These are phyloP conservation scores for Synergus laeviventris DNA, from an alignment of 2,888 invertebrate species.

Conservation along the genomic window DNA sequence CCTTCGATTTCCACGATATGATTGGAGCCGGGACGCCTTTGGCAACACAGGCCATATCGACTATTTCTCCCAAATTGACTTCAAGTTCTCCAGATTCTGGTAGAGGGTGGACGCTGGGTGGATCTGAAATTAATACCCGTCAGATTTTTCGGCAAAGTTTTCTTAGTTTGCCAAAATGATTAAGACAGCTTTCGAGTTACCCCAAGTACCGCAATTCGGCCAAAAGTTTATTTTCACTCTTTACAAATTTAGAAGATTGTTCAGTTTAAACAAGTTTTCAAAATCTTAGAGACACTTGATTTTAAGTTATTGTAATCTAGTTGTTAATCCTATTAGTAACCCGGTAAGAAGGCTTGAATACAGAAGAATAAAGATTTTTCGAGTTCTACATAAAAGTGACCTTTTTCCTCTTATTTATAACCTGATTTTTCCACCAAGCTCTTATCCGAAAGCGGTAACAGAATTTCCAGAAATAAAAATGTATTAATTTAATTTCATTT, in stretches of 20 bases:
- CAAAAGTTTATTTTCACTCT: background rate
- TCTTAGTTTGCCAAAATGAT: background rate
- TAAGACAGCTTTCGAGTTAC: background rate
- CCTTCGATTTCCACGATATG: conserved; percentile 83
- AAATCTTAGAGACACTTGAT: too few species aligned
- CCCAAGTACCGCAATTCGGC: background rate
- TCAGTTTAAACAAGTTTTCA: too few species aligned
- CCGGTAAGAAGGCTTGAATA: too few species aligned
- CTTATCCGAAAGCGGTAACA: too few species aligned
- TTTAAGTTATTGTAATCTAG: too few species aligned
- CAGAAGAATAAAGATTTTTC: too few species aligned
- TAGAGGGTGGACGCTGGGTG: conserved; percentile 82
- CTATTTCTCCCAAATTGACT: conserved; percentile 85
- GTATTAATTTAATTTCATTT: too few species aligned
- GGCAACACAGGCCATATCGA: conserved; percentile 85
- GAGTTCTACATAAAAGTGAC: too few species aligned
- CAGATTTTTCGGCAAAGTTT: conserved; percentile 1
- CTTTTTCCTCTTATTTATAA: too few species aligned
- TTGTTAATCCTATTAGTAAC: too few species aligned
- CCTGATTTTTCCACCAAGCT: too few species aligned
- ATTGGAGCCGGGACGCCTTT: conserved; percentile 85
- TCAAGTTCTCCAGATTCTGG: conserved; percentile 85
- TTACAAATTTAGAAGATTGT: background rate
- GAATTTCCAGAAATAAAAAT: too few species aligned
- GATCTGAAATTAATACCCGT: conserved; percentile 76